These are phyloP conservation scores for Sebastes steindachneri DNA, from an alignment of 2,797 vertebrate genomes.

Conservation along the genomic window DNA sequence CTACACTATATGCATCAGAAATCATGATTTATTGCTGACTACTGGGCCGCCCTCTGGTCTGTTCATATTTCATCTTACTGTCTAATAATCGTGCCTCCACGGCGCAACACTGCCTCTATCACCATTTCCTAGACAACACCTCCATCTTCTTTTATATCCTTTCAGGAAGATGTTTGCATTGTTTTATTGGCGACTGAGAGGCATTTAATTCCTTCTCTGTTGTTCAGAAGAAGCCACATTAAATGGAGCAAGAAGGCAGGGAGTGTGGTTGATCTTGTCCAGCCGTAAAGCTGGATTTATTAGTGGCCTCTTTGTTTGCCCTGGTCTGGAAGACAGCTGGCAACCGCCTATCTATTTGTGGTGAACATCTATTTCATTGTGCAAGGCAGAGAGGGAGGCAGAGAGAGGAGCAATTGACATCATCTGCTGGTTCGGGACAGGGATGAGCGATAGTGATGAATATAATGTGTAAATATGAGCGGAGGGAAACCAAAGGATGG, in stretches of 20 bases:
- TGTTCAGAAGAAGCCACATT: constrained; percentile 79
- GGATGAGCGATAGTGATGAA: constrained; percentile 84
- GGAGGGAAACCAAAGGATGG: constrained; percentile 70
- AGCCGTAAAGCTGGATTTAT: constrained; percentile 87
- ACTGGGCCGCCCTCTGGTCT: constrained; percentile 38
- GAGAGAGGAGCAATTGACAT: constrained; percentile 78
- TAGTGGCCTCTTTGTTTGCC: constrained; percentile 84
- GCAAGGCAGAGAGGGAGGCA: constrained; percentile 68
- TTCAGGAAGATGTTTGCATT: constrained; percentile 81
- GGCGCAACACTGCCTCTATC: constrained; percentile 58
- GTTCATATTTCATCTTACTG: constrained; percentile 70
- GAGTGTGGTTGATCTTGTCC: constrained; percentile 78
- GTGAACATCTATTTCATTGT: constrained; percentile 81
- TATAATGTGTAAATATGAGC: constrained; percentile 86
- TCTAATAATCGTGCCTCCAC: constrained; percentile 56
- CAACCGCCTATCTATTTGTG: constrained; percentile 80
- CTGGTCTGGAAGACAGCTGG: constrained; percentile 86
- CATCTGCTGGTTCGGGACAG: constrained; percentile 75
- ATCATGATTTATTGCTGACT: constrained; percentile 60
- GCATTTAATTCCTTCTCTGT: constrained; percentile 76
- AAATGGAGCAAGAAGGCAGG: constrained; percentile 78
- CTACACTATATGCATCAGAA: constrained; percentile 64
- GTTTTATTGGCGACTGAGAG: constrained; percentile 81
- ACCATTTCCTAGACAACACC: constrained; percentile 73
- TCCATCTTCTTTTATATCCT: constrained; percentile 77